Evolutionary conservation across 2,113 vertebrate genomes (phyloP).

Genomic region (Trochalopteron elliotii): DNA sequence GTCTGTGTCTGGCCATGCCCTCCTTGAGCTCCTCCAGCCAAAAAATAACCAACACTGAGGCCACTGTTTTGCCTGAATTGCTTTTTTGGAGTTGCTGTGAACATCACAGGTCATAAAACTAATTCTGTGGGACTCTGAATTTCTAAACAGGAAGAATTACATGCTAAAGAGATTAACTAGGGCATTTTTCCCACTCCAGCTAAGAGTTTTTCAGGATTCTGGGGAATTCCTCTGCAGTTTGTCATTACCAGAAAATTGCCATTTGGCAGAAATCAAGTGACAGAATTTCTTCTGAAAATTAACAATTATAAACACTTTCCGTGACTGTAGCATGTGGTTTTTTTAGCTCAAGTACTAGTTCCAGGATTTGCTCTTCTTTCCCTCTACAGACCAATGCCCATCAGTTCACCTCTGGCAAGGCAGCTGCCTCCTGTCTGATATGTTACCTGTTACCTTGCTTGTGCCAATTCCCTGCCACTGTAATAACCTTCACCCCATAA

Average conservation of each 20-base stretch:
- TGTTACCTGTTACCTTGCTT: neutral
- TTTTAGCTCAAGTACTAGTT: neutral
- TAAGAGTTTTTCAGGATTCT: neutral
- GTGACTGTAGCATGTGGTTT: neutral
- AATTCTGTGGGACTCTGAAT: neutral
- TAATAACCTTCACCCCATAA: neutral
- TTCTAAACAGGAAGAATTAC: neutral
- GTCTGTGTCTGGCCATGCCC: neutral
- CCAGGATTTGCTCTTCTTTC: neutral
- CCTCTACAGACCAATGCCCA: neutral
- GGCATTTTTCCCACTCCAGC: neutral
- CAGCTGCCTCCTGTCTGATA: neutral
- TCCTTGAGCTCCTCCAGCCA: neutral
- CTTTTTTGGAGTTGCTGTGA: neutral
- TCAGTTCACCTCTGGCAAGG: neutral
- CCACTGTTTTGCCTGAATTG: neutral
- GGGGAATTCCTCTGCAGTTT: neutral
- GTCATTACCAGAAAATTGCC: neutral
- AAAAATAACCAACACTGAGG: neutral
- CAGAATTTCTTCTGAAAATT: slow-evolving; percentile 11
- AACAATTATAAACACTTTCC: neutral
- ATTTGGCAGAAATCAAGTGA: neutral
- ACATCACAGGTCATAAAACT: neutral
- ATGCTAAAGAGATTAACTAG: neutral
- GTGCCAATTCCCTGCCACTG: neutral